phyloP scores from a whole-genome alignment of 2,888 invertebrate species.

The Andrena trimmerana region DNA sequence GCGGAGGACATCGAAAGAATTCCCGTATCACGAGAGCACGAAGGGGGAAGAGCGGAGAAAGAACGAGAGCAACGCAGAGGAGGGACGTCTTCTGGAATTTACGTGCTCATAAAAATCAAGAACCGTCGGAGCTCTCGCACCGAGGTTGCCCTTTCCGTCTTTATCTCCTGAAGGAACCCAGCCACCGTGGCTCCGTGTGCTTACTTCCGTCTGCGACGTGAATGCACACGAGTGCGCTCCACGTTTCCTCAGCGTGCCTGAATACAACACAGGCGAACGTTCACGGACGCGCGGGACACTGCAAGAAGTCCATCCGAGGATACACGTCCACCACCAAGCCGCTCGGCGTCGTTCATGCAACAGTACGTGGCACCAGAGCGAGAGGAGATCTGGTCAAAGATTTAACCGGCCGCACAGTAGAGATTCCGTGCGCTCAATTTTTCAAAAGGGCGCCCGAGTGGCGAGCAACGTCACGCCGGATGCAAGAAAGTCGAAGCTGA shows the following conservation, averaged over 20 bases:
- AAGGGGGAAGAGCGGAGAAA: not conserved
- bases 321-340: slow-evolving; percentile 5
- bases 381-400: slow-evolving; percentile 67
- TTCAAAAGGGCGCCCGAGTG: slow-evolving; percentile 50
- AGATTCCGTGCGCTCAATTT: slow-evolving; percentile 73
- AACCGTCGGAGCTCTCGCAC: slow-evolving; percentile 79
- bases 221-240: slow-evolving; percentile 59
- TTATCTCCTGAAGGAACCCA: slow-evolving; percentile 59
- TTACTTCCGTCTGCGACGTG: slow-evolving; percentile 35
- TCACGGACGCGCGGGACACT: not conserved
- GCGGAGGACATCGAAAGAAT: slow-evolving; percentile 22
- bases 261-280: not conserved
- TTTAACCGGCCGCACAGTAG: slow-evolving; percentile 62
- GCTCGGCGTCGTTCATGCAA: slow-evolving; percentile 76
- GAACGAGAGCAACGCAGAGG: slow-evolving; percentile 5
- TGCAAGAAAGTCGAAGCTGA: slow-evolving; percentile 71
- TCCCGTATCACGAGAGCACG: slow-evolving; percentile 30
- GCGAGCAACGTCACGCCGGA: slow-evolving; percentile 10
- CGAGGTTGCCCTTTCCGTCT: slow-evolving; percentile 75
- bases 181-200: slow-evolving; percentile 51
- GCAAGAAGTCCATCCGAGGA: slow-evolving; percentile 2
- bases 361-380: slow-evolving; percentile 64
- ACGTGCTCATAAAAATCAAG: slow-evolving; percentile 85
- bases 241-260: slow-evolving; percentile 7
- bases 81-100: slow-evolving; percentile 80